Base-by-base conservation (phyloP, 2,888 invertebrate species). In the Euplexia lucipara region DNA sequence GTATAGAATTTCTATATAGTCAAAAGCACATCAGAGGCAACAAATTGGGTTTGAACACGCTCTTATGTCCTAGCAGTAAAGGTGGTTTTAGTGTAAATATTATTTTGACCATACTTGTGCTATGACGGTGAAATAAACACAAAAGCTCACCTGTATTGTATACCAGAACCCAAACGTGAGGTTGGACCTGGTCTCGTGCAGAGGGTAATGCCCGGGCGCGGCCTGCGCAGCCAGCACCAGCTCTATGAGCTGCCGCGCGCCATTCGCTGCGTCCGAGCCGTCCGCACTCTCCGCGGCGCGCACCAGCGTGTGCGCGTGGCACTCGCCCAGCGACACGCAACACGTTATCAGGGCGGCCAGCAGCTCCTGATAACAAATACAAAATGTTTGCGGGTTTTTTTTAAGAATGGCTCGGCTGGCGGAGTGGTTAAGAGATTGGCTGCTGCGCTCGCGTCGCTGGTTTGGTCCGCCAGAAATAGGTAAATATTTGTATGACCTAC, bases 91-190 rank as follows among this genome's bases (percentile, higher is more conserved):
- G n/a, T n/a, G n/a, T n/a, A n/a, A n/a, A n/a, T n/a, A n/a, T n/a
- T n/a, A n/a, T n/a, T n/a, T 5, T 3, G 26, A 26, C 26, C 5
- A 5, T 26, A 26, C 5, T 26, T 26, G 26, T 26, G 2, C 5
- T 2, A 26, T 26, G 3, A 34, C 34, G 8, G 10, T 9, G 8
- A 41, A 42, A 1, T 22, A 12, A 0, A n/a, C n/a, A n/a, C 4
- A 16, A 35, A 32, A 20, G 0, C 20, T 56, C 6, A 98, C 98
- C 96, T 99, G 99, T 57, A 99, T 91, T 61, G 97, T 97, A 88
- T 98, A 99, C 99, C 99, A 99, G 90, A 99, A 98, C 3, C 98
- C 97, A 92, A 99, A 97, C 0, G 98, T 96, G 74, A 98, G 96
- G 67, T 97, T 97, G 86, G 98, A 99, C 70, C 98, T 97, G 0